A percentile compares a stretch with the other conserved stretches of the same genome.
Evolutionary conservation across 2,888 invertebrate species (phyloP).

Genomic region (Galerucella pusilla): DNA sequence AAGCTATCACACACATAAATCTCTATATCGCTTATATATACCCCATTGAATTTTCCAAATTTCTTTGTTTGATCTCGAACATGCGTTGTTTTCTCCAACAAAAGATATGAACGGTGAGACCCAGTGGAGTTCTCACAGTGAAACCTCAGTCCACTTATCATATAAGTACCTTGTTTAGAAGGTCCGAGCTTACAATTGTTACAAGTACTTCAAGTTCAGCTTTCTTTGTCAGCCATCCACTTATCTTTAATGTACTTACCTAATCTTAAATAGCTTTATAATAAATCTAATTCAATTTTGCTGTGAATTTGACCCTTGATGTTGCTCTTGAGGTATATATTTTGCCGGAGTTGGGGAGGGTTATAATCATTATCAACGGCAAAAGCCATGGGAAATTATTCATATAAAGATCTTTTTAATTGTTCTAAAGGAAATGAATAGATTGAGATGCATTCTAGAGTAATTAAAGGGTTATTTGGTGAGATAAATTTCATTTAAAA

Average conservation of each 20-base stretch:
- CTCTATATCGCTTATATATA: background rate
- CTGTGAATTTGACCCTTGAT: constrained; percentile 47
- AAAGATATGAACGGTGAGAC: constrained; percentile 52
- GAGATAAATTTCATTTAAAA: background rate
- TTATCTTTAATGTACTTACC: constrained; percentile 50
- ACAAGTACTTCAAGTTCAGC: constrained; percentile 52
- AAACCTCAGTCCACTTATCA: constrained; percentile 60
- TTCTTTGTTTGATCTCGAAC: constrained; percentile 31
- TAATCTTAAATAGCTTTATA: constrained; percentile 49
- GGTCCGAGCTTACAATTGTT: constrained; percentile 53
- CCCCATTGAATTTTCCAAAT: constrained; percentile 14
- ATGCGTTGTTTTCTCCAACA: constrained; percentile 43
- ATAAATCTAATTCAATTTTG: constrained; percentile 49
- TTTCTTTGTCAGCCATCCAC: constrained; percentile 54
- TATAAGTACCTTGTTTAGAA: constrained; percentile 55
- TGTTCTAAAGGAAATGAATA: background rate
- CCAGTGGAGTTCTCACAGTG: constrained; percentile 57
- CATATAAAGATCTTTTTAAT: background rate
- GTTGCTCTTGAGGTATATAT: constrained; percentile 25
- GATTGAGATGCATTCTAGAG: background rate
- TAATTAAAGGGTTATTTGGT: background rate
- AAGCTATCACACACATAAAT: constrained; percentile 4
- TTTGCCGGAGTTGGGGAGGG: constrained; percentile 9
- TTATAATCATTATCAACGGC: constrained; percentile 28
- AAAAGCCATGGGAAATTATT: constrained; percentile 22